Evolutionary conservation across 2,113 vertebrate genomes (phyloP), one percentile per base, ranked within the genome.

Genomic region (Eurypyga helias): DNA sequence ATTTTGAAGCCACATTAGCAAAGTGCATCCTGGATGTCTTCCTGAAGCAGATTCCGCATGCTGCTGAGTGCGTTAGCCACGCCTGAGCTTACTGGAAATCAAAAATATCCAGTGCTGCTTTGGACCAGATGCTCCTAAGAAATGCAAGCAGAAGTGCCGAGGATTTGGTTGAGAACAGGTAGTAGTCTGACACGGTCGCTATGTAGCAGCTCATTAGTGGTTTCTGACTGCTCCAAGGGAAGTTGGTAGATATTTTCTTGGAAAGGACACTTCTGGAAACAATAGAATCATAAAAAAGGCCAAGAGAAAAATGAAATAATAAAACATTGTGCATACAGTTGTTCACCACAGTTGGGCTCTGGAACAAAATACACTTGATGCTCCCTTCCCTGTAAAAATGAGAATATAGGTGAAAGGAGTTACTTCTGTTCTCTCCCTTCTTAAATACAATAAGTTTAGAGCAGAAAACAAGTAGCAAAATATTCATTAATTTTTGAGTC

Each of bases 151-250:
- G 58, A 94, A 72, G 36, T 65, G 24, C 14, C 0, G 2, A 71
- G 41, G 91, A 61, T 87, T 65, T 64, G 36, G 48, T 91, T 67
- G 33, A 76, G 92, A 92, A 83, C 83, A 91, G 78, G 87, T 82
- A 91, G 78, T 89, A 91, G 73, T 41, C 61, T 87, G 70, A 94
- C 49, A 71, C 33, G 84, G 75, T 78, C 85, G 73, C 61, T 82
- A 65, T 83, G 43, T 71, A 67, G 45, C 61, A 94, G 62, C 34
- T 89, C 91, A 84, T 89, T 87, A 84, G 70, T 76, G 57, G 70
- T 67, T 96, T 93, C 69, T 89, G 52, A 71, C 60, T 67, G 45
- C 46, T 87, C 69, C 70, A 87, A 96, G 45, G 43, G 78, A 83
- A 95, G 77, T 28, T 81, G 36, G 55, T 78, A 70, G 72, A 67